phyloP scores from a whole-genome alignment of 2,113 vertebrate species.

The Emydura subglobosa region DNA sequence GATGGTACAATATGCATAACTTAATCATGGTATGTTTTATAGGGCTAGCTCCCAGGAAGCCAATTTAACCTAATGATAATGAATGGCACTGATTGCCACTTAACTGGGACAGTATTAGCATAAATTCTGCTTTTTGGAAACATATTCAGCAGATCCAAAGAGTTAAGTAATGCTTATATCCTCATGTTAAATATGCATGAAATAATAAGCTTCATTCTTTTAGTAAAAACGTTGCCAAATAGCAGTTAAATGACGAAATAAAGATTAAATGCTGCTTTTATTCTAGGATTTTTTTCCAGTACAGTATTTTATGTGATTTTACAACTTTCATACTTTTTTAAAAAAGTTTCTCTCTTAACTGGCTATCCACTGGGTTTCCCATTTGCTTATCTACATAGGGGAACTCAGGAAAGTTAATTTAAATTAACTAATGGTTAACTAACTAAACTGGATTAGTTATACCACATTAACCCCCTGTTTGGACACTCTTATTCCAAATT shows the following conservation, averaged over 20 bases:
- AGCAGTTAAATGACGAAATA: not conserved
- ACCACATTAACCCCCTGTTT: not conserved
- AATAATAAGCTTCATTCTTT: not conserved
- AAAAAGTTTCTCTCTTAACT: not conserved
- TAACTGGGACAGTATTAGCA: not conserved
- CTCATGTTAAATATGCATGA: not conserved
- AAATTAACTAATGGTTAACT: not conserved
- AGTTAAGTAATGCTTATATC: not conserved
- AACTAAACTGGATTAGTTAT: not conserved
- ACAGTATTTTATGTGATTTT: not conserved
- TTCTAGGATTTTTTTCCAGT: not conserved
- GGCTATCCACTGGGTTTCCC: not conserved
- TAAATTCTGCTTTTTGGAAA: not conserved
- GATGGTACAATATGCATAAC: not conserved
- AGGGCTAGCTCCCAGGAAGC: not conserved
- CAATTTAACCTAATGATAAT: not conserved
- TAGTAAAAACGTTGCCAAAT: not conserved
- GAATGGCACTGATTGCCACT: not conserved
- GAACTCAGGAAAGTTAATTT: not conserved
- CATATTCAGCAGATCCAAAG: not conserved
- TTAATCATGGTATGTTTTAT: not conserved
- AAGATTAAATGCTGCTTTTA: not conserved
- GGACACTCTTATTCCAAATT: not conserved
- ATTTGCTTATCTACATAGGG: not conserved
- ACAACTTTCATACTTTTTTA: fast-evolving